Conservation (phyloP, 1,140 invertebrate species). For the Scaptomyza pallida region DNA sequence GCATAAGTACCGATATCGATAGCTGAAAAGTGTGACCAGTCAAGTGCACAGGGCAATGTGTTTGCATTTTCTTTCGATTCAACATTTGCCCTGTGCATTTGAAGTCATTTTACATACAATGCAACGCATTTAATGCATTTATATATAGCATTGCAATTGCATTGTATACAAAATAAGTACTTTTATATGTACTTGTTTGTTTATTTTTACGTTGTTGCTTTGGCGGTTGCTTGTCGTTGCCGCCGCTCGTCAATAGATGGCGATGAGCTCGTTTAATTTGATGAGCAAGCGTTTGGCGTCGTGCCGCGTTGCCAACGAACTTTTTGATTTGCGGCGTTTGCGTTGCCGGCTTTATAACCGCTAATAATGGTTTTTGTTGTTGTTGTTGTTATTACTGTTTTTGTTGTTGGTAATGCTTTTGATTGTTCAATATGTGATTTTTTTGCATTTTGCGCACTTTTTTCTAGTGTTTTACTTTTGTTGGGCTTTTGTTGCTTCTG, state of each 20-base stretch:
- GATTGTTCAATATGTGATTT: conserved; percentile 38
- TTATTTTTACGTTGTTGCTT: conserved; percentile 61
- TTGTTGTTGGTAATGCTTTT: conserved; percentile 5
- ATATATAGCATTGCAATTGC: conserved; percentile 1
- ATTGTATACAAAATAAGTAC: background rate
- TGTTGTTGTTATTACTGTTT: conserved; percentile 8
- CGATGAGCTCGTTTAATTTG: conserved; percentile 81
- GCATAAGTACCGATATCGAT: conserved; percentile 38
- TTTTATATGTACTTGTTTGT: conserved; percentile 25
- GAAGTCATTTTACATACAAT: conserved; percentile 1
- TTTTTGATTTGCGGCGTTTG: conserved; percentile 50
- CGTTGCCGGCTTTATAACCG: conserved; percentile 33
- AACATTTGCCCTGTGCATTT: conserved; percentile 21
- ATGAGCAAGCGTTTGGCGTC: conserved; percentile 67
- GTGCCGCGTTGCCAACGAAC: conserved; percentile 58
- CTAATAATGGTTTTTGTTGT: conserved; percentile 9
- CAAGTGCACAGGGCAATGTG: conserved; percentile 24
- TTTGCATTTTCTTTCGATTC: background rate
- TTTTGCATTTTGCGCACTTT: conserved; percentile 51
- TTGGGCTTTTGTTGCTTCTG: conserved; percentile 36
- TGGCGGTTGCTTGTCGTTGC: conserved; percentile 61
- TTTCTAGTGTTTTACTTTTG: conserved; percentile 38
- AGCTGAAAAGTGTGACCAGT: conserved; percentile 32
- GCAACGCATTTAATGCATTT: conserved; percentile 28
- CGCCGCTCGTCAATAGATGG: conserved; percentile 76